Evolutionary conservation across 2,888 invertebrate species (phyloP).

Genomic region (Subacronicta megacephala): DNA sequence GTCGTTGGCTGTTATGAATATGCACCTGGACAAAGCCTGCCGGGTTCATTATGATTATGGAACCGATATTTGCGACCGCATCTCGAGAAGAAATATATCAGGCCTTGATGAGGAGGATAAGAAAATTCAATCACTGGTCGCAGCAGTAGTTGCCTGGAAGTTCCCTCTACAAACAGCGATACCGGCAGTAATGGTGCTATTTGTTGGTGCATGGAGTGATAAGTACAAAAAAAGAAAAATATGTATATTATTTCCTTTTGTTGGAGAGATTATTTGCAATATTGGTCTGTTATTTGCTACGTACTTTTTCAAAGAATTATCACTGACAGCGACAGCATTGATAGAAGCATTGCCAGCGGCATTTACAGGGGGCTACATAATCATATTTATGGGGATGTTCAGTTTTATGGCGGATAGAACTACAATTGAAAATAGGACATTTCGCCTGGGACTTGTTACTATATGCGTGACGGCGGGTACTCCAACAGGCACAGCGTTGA

Average conservation of each 20-base stretch:
- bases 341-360: conserved; percentile 90
- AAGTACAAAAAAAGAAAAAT: conserved; percentile 89
- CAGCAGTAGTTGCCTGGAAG: conserved; percentile 89
- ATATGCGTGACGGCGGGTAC: conserved; percentile 87
- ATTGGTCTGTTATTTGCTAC: conserved; percentile 88
- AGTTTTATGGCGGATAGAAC: conserved; percentile 91
- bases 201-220: conserved; percentile 91
- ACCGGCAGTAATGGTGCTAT: conserved; percentile 89
- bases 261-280: conserved; percentile 88
- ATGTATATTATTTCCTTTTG: conserved; percentile 89
- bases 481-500: conserved; percentile 86
- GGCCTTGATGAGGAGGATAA: conserved; percentile 79
- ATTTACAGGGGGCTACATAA: conserved; percentile 90
- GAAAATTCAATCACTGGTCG: conserved; percentile 86
- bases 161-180: conserved; percentile 90
- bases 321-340: conserved; percentile 84
- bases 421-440: conserved; percentile 90
- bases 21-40: conserved; percentile 90
- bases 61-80: conserved; percentile 87
- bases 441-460: conserved; percentile 90
- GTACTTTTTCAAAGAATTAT: conserved; percentile 88
- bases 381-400: conserved; percentile 90
- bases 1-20: conserved; percentile 89
- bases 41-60: conserved; percentile 86
- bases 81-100: conserved; percentile 79